Conservation (phyloP, 1,140 invertebrate species). For the Drosophila subobscura region DNA sequence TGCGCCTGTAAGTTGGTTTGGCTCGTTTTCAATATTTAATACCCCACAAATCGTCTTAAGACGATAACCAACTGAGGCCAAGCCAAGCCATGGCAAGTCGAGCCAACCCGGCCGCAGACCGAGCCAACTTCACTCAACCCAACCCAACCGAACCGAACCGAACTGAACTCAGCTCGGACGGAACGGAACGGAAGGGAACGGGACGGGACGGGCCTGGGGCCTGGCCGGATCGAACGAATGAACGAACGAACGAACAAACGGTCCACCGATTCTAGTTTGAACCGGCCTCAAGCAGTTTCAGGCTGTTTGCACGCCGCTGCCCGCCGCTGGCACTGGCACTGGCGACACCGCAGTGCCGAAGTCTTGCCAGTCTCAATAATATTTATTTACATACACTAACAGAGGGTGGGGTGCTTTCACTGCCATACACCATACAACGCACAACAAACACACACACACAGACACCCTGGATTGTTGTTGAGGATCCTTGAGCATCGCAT, state of each 20-base stretch:
- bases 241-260: constrained; percentile 12
- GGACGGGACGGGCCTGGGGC: not conserved
- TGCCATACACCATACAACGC: not conserved
- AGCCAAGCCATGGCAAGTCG: not conserved
- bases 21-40: constrained; percentile 23
- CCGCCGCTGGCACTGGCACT: constrained; percentile 19
- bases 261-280: constrained; percentile 72
- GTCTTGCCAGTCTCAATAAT: constrained; percentile 68
- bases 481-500: too few relatives aligned
- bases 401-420: constrained; percentile 15
- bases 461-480: too few relatives aligned
- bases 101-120: not conserved
- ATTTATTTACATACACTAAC: constrained; percentile 52
- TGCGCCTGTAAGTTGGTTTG: constrained; percentile 42
- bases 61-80: constrained; percentile 25
- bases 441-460: too few relatives aligned
- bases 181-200: not conserved
- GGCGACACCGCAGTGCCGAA: constrained; percentile 22
- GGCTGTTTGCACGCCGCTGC: constrained; percentile 37
- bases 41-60: constrained; percentile 37
- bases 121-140: constrained; percentile 6
- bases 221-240: too few relatives aligned
- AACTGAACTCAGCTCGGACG: constrained; percentile 5
- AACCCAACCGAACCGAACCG: constrained; percentile 38
- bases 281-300: constrained; percentile 68